These are phyloP conservation scores for Elgaria multicarinata DNA, from an alignment of 2,113 vertebrate genomes.

Conservation along the genomic window DNA sequence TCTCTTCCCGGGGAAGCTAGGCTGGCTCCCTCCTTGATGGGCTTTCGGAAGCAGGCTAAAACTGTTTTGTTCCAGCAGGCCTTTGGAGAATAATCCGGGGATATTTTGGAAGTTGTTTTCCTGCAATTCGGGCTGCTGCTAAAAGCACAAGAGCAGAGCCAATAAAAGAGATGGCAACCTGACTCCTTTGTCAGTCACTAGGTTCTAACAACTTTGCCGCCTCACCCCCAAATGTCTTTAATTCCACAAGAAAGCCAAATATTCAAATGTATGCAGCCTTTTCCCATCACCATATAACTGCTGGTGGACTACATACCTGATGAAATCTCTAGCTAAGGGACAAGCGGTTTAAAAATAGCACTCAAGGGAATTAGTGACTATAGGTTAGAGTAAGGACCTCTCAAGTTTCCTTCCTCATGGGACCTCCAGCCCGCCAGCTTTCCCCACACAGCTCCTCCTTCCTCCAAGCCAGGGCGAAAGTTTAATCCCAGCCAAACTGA, in stretches of 20 bases:
- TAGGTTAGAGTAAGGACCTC: not conserved
- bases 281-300: not conserved
- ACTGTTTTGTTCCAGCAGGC: no score
- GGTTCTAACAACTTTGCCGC: not conserved
- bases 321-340: not conserved
- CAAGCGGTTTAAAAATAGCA: not conserved
- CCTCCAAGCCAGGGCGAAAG: not conserved
- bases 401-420: not conserved
- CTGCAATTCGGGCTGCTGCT: not conserved
- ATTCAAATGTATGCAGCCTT: not conserved
- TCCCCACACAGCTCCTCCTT: not conserved
- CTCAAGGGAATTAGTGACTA: not conserved
- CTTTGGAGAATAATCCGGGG: no score
- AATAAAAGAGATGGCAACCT: not conserved
- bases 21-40: no score
- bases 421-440: not conserved
- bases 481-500: not conserved
- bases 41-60: no score
- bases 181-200: no score
- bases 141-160: not conserved
- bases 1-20: no score
- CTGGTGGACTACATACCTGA: not conserved
- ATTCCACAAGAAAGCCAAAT: not conserved
- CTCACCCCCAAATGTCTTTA: not conserved
- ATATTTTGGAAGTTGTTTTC: not conserved